Evolutionary conservation across 1,140 invertebrate species (phyloP), one percentile per base, ranked within the genome.

Genomic region (Drosophila punjabiensis): DNA sequence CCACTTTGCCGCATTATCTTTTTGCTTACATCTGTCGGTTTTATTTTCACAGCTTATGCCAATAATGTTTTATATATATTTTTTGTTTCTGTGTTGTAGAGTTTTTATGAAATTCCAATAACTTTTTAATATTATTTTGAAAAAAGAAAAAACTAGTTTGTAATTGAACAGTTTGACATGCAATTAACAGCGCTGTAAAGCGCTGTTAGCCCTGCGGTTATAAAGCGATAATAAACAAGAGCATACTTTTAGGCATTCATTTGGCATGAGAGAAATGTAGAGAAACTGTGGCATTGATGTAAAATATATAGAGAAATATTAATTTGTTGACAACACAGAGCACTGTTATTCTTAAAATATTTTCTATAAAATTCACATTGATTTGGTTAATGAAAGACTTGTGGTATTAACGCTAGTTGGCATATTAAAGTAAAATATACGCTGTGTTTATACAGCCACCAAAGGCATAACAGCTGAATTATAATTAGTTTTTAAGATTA

Each of bases 81-180:
- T n/a, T 33, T 56, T 16, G 3, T 14, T 16, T 3, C 3, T 24
- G 3, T 24, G 16, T 13, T 33, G 52, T 58, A 79, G 9, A n/a
- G 71, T 63, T 71, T 73, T 43, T 43, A 43, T 7, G 2, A n/a
- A 43, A 43, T 43, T 43, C 4, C n/a, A 10, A 1, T 18, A 73
- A 66, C 18, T 39, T 81, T 73, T 39, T 68, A 50, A 28, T 16
- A 50, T 41, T 47, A 37, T 47, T 56, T 61, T 24, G 18, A 13
- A 5, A n/a, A 43, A 60, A n/a, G 0, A n/a, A 48, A 4, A 14
- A 28, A 62, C 16, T 50, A 3, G 33, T 52, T 64, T 39, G 7
- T 9, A 18, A 16, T 59, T 32, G 2, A 33, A 20, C 9, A 20
- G 28, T 43, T 62, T 6, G n/a, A 4, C 9, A 13, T 43, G 53